These are phyloP conservation scores for Bostrychus sinensis DNA, from an alignment of 2,113 vertebrate genomes.

Conservation along the genomic window DNA sequence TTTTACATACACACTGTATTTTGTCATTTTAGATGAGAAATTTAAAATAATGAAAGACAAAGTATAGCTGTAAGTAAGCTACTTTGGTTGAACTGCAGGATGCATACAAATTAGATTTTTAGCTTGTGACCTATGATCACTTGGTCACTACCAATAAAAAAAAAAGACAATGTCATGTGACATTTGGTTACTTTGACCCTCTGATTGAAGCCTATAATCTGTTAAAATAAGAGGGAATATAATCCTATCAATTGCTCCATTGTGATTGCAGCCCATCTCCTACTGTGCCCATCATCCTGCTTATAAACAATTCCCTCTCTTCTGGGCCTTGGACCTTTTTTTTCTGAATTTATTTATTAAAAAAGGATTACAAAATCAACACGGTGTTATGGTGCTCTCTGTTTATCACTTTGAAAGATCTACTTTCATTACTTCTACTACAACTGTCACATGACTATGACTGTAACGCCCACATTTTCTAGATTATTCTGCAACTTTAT, in stretches of 20 bases:
- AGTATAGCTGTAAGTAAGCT: slow-evolving; percentile 34
- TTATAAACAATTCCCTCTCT: slow-evolving; percentile 65
- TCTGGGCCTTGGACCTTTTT: slow-evolving; percentile 75
- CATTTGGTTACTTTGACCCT: slow-evolving; percentile 40
- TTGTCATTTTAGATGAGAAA: slow-evolving; percentile 14
- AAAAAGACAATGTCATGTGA: slow-evolving; percentile 21
- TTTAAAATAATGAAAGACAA: slow-evolving; percentile 19
- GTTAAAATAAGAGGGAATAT: slow-evolving; percentile 26
- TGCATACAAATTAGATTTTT: slow-evolving; percentile 30
- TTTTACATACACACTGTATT: slow-evolving; percentile 29
- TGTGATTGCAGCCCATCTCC: slow-evolving; percentile 29
- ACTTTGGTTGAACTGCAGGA: slow-evolving; percentile 1
- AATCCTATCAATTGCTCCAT: slow-evolving; percentile 41
- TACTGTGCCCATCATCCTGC: slow-evolving; percentile 67
- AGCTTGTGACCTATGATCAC: slow-evolving; percentile 11
- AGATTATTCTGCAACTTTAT: too few species aligned
- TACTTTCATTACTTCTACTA: background rate
- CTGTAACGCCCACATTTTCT: too few species aligned
- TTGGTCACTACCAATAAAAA: background rate
- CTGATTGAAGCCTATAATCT: slow-evolving; percentile 36
- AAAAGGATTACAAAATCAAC: slow-evolving; percentile 65
- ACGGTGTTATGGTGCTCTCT: background rate
- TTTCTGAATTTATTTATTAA: slow-evolving; percentile 85
- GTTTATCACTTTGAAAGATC: slow-evolving; percentile 26
- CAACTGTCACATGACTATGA: too few species aligned